Conservation (phyloP, 2,888 invertebrate species). For the Choristoneura rosaceana region DNA sequence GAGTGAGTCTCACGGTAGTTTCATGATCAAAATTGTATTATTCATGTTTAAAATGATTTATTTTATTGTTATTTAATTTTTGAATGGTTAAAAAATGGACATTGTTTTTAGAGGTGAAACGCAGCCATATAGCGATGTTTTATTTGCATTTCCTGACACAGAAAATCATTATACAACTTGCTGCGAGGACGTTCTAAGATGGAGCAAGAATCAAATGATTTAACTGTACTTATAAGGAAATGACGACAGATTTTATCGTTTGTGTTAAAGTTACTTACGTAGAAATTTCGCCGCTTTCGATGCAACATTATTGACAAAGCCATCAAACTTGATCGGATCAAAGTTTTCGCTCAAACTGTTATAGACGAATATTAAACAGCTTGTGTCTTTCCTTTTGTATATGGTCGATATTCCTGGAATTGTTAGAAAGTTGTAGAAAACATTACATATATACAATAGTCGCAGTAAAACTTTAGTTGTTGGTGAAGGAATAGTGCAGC, state of each 20-base stretch:
- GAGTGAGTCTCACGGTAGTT: too few species aligned
- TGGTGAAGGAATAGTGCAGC: slow-evolving; percentile 43
- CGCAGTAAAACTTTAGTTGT: neutral
- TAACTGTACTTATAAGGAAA: too few species aligned
- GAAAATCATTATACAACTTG: too few species aligned
- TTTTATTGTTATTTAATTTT: too few species aligned
- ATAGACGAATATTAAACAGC: slow-evolving; percentile 76
- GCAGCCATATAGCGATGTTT: too few species aligned
- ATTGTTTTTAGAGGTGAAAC: too few species aligned
- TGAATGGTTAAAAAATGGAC: too few species aligned
- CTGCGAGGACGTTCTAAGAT: too few species aligned
- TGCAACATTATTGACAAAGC: slow-evolving; percentile 68
- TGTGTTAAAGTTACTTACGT: slow-evolving; percentile 62
- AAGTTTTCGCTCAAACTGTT: slow-evolving; percentile 62
- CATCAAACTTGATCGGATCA: slow-evolving; percentile 58
- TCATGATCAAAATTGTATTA: too few species aligned
- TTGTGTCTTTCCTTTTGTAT: slow-evolving; percentile 68
- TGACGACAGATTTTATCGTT: neutral
- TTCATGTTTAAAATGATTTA: too few species aligned
- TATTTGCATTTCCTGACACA: too few species aligned
- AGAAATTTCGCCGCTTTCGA: slow-evolving; percentile 68
- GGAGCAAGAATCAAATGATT: too few species aligned
- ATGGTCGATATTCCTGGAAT: slow-evolving; percentile 72
- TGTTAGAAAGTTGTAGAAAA: neutral
- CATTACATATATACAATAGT: neutral